phyloP scores from a whole-genome alignment of 2,888 invertebrate genomes.

The Heliconius sara region DNA sequence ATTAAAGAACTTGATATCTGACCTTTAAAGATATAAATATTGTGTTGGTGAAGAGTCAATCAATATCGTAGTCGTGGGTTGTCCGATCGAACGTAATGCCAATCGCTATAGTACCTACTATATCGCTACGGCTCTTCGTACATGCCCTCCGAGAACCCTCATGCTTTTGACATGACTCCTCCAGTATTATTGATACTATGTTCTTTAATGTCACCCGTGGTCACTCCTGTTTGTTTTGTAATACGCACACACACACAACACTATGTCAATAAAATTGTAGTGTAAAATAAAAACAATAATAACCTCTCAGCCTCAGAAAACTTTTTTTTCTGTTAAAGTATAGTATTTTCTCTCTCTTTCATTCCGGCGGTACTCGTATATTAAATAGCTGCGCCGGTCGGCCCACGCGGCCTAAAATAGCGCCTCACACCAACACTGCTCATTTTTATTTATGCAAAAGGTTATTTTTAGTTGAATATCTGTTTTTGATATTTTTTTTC shows the following conservation, averaged over 20 bases:
- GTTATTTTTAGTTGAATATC: conserved; percentile 7
- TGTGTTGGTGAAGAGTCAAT: too few species aligned
- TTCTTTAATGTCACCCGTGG: too few species aligned
- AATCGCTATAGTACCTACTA: too few species aligned
- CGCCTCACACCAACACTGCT: conserved; percentile 36
- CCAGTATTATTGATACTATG: too few species aligned
- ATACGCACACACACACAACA: neutral
- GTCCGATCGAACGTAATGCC: too few species aligned
- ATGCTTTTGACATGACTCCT: too few species aligned
- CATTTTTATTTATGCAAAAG: conserved; percentile 17
- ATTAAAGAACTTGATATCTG: too few species aligned
- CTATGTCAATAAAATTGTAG: neutral
- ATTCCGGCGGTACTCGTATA: conserved; percentile 32
- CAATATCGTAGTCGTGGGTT: too few species aligned
- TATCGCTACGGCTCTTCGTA: too few species aligned
- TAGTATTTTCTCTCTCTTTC: conserved; percentile 19
- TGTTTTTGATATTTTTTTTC: neutral
- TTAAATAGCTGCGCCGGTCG: conserved; percentile 29
- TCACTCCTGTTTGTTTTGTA: too few species aligned
- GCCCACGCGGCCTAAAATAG: conserved; percentile 46
- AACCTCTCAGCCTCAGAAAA: neutral
- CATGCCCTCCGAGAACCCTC: too few species aligned
- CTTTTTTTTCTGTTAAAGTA: neutral
- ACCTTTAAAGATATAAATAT: too few species aligned
- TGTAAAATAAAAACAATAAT: neutral